These are phyloP conservation scores for Poeciliopsis gracilis DNA, from an alignment of 2,797 vertebrate species.

Conservation along the genomic window DNA sequence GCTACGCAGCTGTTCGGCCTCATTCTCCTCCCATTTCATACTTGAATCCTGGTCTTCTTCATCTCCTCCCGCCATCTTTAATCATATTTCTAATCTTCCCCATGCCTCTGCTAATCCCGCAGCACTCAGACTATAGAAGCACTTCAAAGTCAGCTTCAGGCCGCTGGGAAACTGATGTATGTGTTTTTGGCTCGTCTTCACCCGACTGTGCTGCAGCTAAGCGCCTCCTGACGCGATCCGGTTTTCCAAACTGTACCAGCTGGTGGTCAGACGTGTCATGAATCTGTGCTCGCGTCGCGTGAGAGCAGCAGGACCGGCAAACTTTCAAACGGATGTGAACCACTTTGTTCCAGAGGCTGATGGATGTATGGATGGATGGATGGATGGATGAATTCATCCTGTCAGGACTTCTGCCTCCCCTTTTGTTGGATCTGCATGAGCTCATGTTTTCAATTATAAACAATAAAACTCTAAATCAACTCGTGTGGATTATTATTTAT, in stretches of 20 bases:
- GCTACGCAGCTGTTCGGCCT: constrained; percentile 60
- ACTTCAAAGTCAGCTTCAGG: constrained; percentile 64
- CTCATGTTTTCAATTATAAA: constrained; percentile 67
- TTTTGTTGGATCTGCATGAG: constrained; percentile 73
- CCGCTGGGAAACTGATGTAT: constrained; percentile 22
- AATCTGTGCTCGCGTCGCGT: constrained; percentile 18
- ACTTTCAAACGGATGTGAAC: not conserved
- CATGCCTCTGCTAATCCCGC: constrained; percentile 67
- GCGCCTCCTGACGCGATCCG: constrained; percentile 16
- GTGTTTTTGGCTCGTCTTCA: constrained; percentile 27
- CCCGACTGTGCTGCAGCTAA: constrained; percentile 5
- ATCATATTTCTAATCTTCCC: constrained; percentile 44
- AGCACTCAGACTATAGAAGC: constrained; percentile 58
- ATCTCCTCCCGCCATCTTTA: constrained; percentile 17
- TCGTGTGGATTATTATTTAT: not conserved
- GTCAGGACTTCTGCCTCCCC: constrained; percentile 12
- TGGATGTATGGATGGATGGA: too few relatives aligned
- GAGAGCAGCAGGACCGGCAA: constrained; percentile 11
- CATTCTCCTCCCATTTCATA: constrained; percentile 45
- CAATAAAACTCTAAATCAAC: constrained; percentile 69
- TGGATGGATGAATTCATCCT: not conserved
- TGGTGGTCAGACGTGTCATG: not conserved
- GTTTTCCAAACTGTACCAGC: constrained; percentile 8
- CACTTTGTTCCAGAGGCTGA: not conserved
- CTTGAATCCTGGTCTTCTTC: constrained; percentile 48